Base-by-base conservation (phyloP, 2,888 invertebrate species). In the Ephialtes manifestator region DNA sequence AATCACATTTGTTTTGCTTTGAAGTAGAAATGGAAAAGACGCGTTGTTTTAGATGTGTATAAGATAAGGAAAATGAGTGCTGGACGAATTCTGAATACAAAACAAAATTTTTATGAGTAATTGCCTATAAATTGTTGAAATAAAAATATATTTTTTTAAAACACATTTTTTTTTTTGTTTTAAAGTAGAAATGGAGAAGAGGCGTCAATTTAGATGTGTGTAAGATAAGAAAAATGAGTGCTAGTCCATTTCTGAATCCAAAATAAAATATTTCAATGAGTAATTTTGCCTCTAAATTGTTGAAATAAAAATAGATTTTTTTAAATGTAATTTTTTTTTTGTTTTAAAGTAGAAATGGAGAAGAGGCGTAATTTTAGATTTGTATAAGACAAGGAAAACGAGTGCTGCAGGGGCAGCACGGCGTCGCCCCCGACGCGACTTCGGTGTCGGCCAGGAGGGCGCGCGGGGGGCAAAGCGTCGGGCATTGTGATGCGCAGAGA, bases 401-500 rank as follows among this genome's bases (percentile, higher is more conserved):
- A 87, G 87, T 81, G 85, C 85, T 63, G 60, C 51, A 58, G 60
- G 77, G 81, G 63, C 71, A 68, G 70, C 60, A 60, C 65, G 80
- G 67, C 74, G 67, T 65, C 72, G 53, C 68, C 55, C 51, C 63
- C 71, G 79, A 77, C 46, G 86, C 31, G 77, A 75, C 75, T 55
- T 67, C 24, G 81, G 48, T 63, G 68, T 70, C 28, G 58, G 51
- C 60, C 63, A 63, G 75, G 79, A 75, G 82, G 31, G 79, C 65
- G 83, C 78, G 81, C 67, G 72, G 68, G 70, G 46, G 71, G 68
- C 81, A 75, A 20, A 81, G 83, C 84, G 86, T 86, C 86, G 88
- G 87, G 92, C 90, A 93, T 93, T 93, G 92, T 92, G 93, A 92
- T 93, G 92, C 88, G 88, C 90, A 81, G 89, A 93, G 93, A 93